Base-by-base conservation (phyloP, 2,888 invertebrate species). In the Aphidoletes aphidimyza region DNA sequence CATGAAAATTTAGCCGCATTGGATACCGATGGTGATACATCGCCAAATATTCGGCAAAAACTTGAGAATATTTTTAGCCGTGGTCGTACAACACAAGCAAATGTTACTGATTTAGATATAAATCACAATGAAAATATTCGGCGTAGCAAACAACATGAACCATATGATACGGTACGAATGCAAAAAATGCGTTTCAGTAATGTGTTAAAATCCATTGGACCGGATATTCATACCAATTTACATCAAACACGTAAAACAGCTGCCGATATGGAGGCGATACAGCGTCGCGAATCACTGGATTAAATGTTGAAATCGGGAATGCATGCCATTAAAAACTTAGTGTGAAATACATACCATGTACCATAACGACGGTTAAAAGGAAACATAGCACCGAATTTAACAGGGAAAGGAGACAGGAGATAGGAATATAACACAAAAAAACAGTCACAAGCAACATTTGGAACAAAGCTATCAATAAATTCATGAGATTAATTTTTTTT, bases 141-240 rank as follows among this genome's bases (percentile, higher is more conserved):
- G 14, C 59, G 37, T n/a, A 37, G 19, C 22, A 81, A 81, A 81
- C 81, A 5, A n/a, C 2, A 19, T 37, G 81, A 45, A 49, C 85
- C 85, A 39, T 85, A 84, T 26, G 85, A 85, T 81, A 85, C 85
- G 19, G 85, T 85, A 11, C 84, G 84, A 26, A 84, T 83, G 78
- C 85, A 85, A 84, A 85, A 85, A 78, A 37, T 85, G 17, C 22
- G 78, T 3, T 85, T 84, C 34, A 84, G 37, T 47, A 54, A 85
- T 49, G 85, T 85, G 37, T 69, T 85, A 36, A 85, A 85, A 84
- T 85, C 85, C 26, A 84, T 85, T 36, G 47, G 83, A 42, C 26
- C 69, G 2, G 85, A 85, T 30, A 47, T 49, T 22, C 45, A 81
- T 6, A 26, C 54, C 19, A 85, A 84, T 54, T 78, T 85, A n/a